Conservation (phyloP, 2,797 vertebrate genomes). For the Enteromius treurensis region DNA sequence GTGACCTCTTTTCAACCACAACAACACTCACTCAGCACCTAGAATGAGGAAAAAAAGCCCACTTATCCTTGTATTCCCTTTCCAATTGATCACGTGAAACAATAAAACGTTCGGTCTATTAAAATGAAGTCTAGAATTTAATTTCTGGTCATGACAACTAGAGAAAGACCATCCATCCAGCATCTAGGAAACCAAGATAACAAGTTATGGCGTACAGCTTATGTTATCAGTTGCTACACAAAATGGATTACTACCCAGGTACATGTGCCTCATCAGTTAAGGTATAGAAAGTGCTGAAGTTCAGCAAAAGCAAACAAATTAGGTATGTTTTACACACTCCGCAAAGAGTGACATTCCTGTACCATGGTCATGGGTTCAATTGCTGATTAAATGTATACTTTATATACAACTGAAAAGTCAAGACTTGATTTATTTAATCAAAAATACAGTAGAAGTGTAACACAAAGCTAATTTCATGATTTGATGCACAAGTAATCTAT, state of each 20-base stretch:
- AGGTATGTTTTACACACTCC: background rate
- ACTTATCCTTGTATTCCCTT: background rate
- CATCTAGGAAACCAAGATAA: slow-evolving; percentile 1
- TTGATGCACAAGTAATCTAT: background rate
- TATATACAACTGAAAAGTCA: background rate
- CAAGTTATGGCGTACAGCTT: background rate
- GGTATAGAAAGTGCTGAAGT: background rate
- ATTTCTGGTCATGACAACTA: background rate
- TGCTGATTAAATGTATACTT: background rate
- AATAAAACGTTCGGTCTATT: background rate
- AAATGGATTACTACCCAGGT: background rate
- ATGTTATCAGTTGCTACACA: background rate
- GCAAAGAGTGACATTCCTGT: background rate
- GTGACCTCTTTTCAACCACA: slow-evolving; percentile 65
- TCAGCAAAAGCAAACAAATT: background rate
- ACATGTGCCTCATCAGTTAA: background rate
- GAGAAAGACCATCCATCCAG: background rate
- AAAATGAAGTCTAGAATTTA: background rate
- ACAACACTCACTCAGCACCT: slow-evolving; percentile 62
- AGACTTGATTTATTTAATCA: background rate
- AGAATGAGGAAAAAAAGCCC: slow-evolving; percentile 22
- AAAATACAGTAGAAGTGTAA: background rate
- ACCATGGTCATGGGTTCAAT: background rate
- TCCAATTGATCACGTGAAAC: slow-evolving; percentile 16
- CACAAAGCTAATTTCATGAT: background rate